Conservation (phyloP, 2,888 invertebrate genomes). For the Lepidocyrtinus sp. region DNA sequence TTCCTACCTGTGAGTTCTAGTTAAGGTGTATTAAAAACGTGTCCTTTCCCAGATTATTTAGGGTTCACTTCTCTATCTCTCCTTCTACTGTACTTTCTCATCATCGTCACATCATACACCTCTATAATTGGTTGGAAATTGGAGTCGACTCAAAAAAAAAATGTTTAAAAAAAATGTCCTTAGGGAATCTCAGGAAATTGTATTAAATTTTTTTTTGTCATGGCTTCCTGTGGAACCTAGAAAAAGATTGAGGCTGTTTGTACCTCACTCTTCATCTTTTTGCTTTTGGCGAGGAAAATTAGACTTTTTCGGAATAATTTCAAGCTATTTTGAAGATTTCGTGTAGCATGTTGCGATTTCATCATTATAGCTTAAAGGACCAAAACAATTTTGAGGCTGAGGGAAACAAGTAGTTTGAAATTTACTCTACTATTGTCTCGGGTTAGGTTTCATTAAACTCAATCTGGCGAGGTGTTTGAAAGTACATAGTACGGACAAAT, state of each 20-base stretch:
- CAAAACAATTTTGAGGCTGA: conserved; percentile 9
- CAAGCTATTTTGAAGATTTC: not conserved
- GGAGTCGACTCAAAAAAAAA: conserved; percentile 23
- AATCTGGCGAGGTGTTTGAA: not conserved
- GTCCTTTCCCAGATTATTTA: conserved; percentile 53
- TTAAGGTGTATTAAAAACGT: conserved; percentile 38
- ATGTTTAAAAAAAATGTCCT: conserved; percentile 48
- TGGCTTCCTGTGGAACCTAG: conserved; percentile 23
- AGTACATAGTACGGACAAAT: not conserved
- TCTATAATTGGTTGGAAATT: conserved; percentile 53
- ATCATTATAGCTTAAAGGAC: conserved; percentile 7
- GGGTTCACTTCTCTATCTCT: conserved; percentile 30
- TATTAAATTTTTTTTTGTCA: conserved; percentile 16
- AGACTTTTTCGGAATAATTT: conserved; percentile 18
- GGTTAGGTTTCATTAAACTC: conserved; percentile 14
- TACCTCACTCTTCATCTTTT: not conserved
- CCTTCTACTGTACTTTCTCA: conserved; percentile 13
- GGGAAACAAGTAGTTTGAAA: not conserved
- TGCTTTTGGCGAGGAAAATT: not conserved
- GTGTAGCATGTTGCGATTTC: conserved; percentile 9
- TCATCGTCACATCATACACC: conserved; percentile 47
- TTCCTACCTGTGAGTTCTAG: conserved; percentile 50
- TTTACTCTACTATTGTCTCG: not conserved
- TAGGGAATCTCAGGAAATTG: conserved; percentile 50
- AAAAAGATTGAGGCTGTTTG: not conserved